These are phyloP conservation scores for Stictonetta naevosa DNA, from an alignment of 2,113 vertebrate species.

Conservation along the genomic window DNA sequence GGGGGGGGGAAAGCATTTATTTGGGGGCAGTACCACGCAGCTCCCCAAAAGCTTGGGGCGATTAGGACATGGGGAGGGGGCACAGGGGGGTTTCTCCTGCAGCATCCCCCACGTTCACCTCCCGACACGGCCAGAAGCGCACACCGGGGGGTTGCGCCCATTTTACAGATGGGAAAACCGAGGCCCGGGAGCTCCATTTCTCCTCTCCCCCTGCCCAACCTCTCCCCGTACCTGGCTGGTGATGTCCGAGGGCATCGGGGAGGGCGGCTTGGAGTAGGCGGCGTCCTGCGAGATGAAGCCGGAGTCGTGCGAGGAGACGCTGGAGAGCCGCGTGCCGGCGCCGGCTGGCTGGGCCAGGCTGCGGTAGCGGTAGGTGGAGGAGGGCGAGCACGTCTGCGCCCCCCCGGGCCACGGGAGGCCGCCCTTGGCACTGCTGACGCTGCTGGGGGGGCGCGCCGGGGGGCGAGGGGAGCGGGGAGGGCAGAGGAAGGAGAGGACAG, in stretches of 20 bases:
- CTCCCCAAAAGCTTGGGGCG: rapidly evolving
- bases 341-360: conserved; percentile 92
- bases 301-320: conserved; percentile 97
- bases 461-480: neutral
- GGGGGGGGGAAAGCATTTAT: neutral
- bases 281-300: conserved; percentile 97
- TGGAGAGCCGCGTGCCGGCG: conserved; percentile 90
- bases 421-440: conserved; percentile 91
- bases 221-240: conserved; percentile 89
- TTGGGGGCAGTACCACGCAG: neutral
- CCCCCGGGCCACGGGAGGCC: conserved; percentile 86
- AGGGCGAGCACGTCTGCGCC: conserved; percentile 84
- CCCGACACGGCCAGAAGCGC: neutral
- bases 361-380: conserved; percentile 93
- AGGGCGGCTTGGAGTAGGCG: conserved; percentile 94
- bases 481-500: conserved; percentile 74
- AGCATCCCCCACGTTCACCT: neutral
- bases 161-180: neutral
- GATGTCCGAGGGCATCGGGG: conserved; percentile 97
- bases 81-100: neutral
- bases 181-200: neutral
- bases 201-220: too few species aligned
- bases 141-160: neutral
- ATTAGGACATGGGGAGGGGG: rapidly evolving
- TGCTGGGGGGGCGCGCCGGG: conserved; percentile 77